Conservation (phyloP, 1,140 invertebrate species). For the Oedothorax gibbosus region DNA sequence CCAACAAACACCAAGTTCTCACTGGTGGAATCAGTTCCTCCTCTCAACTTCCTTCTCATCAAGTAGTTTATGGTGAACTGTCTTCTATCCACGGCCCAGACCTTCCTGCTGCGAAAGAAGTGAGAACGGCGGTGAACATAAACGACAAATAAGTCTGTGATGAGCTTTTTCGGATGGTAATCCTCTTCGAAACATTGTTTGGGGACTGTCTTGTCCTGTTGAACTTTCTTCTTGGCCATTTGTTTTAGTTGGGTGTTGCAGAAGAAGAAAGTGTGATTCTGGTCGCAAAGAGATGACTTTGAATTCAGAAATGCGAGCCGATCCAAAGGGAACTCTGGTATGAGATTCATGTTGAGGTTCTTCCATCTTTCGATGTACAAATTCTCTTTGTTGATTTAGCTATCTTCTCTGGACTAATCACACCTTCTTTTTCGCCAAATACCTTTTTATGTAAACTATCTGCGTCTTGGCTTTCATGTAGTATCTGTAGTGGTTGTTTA, state of each 20-base stretch:
- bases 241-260: background rate
- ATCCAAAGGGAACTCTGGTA: conserved; percentile 10
- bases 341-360: background rate
- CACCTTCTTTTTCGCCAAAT: no score
- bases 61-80: background rate
- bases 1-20: no score
- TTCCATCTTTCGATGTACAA: conserved; percentile 18
- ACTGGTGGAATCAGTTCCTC: no score
- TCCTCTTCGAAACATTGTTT: conserved; percentile 3
- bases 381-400: background rate
- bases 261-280: background rate
- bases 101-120: conserved; percentile 10
- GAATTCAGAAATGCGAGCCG: conserved; percentile 7
- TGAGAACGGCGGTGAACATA: background rate
- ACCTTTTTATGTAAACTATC: no score
- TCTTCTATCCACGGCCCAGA: background rate
- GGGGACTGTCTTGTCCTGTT: background rate
- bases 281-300: background rate
- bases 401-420: no score
- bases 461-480: no score
- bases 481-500: no score
- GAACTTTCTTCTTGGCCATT: background rate
- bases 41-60: no score
- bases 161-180: background rate
- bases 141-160: background rate